phyloP scores from a whole-genome alignment of 2,797 vertebrate genomes.

The Argyrosomus regius region DNA sequence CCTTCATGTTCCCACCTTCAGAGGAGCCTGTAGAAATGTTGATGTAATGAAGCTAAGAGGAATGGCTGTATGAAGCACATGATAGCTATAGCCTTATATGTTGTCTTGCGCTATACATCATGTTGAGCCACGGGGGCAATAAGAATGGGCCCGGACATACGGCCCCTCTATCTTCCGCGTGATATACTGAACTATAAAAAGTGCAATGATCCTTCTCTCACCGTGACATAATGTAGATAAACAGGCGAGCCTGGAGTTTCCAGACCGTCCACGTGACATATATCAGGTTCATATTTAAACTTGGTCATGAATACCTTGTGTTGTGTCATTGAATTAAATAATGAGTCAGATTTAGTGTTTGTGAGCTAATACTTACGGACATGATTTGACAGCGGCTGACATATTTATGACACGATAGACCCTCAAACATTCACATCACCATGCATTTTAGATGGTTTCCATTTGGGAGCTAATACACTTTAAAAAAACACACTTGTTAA shows the following conservation, averaged over 20 bases:
- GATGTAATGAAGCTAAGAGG: slow-evolving; percentile 9
- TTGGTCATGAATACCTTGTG: background rate
- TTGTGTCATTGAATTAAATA: slow-evolving; percentile 25
- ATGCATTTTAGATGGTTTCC: slow-evolving; percentile 7
- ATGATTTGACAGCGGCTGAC: slow-evolving; percentile 22
- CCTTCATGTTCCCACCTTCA: background rate
- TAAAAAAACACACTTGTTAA: slow-evolving; percentile 1
- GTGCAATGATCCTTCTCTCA: slow-evolving; percentile 57
- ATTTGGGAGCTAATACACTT: slow-evolving; percentile 1
- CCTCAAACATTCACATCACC: background rate
- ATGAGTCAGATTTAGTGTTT: slow-evolving; percentile 13
- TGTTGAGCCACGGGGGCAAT: slow-evolving; percentile 22
- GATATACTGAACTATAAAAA: slow-evolving; percentile 63
- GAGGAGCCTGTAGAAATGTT: background rate
- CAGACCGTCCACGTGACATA: slow-evolving; percentile 25
- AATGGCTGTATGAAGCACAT: slow-evolving; percentile 12
- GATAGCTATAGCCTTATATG: slow-evolving; percentile 37
- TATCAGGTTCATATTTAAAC: slow-evolving; percentile 35
- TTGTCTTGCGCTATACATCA: slow-evolving; percentile 54
- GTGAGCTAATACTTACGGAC: background rate
- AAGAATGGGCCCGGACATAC: slow-evolving; percentile 27
- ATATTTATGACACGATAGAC: slow-evolving; percentile 18
- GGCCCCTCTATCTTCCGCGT: slow-evolving; percentile 43
- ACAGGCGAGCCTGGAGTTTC: slow-evolving; percentile 17
- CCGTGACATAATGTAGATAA: slow-evolving; percentile 56